phyloP scores from a whole-genome alignment of 2,797 vertebrate genomes.

The Halcyon leucocephala region DNA sequence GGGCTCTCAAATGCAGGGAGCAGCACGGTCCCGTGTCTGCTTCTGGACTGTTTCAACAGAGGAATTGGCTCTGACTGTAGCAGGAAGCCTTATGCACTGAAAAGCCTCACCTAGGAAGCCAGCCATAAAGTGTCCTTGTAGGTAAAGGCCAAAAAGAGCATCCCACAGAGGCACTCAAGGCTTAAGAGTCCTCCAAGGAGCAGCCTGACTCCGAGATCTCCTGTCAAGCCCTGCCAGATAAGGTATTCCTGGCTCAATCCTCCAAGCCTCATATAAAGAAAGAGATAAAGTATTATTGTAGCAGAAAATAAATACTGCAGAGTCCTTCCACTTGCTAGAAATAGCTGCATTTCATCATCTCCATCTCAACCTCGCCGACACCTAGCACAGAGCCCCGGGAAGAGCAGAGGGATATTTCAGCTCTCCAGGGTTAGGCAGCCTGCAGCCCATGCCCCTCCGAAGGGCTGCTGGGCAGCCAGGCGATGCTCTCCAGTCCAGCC shows the following conservation, averaged over 20 bases:
- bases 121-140: neutral
- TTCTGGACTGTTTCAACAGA: neutral
- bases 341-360: neutral
- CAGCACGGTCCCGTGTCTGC: neutral
- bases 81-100: neutral
- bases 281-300: neutral
- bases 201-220: neutral
- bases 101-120: neutral
- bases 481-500: neutral
- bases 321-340: neutral
- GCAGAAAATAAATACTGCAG: neutral
- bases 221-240: neutral
- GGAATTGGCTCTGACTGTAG: neutral
- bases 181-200: neutral
- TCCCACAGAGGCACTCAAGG: neutral
- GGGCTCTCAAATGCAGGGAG: neutral
- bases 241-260: neutral
- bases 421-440: neutral
- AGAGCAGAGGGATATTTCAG: neutral
- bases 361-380: neutral
- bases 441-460: neutral
- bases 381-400: neutral
- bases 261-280: neutral
- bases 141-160: neutral
- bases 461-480: neutral